Evolutionary conservation across 2,888 invertebrate genomes (phyloP).

Genomic region (Heteropelma amictum): DNA sequence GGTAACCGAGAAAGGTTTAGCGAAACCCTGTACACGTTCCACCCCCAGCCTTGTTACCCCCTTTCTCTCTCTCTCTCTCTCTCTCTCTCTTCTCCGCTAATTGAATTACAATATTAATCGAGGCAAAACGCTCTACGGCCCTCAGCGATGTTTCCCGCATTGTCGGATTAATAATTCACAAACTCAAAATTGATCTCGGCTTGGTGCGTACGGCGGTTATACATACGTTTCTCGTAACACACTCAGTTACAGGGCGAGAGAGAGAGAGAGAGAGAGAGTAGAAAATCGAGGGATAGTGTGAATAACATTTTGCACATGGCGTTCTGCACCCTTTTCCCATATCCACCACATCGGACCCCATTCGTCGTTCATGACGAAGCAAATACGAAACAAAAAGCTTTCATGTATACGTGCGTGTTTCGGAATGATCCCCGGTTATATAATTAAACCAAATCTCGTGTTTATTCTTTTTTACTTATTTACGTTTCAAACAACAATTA

Average conservation of each 20-base stretch:
- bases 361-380: not conserved
- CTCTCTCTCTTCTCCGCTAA: constrained; percentile 52
- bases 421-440: constrained; percentile 11
- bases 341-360: not conserved
- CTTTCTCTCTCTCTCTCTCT: constrained; percentile 24
- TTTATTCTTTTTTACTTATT: constrained; percentile 40
- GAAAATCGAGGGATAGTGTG: not conserved
- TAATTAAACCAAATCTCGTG: not conserved
- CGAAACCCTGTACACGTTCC: constrained; percentile 18
- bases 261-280: not conserved
- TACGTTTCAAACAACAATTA: constrained; percentile 24
- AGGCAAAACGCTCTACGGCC: constrained; percentile 53
- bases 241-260: not conserved
- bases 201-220: constrained; percentile 25
- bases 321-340: constrained; percentile 25
- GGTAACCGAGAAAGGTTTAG: constrained; percentile 37
- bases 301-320: constrained; percentile 10
- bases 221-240: constrained; percentile 24
- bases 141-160: constrained; percentile 55
- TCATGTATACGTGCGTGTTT: not conserved
- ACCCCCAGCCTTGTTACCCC: not conserved
- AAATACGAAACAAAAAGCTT: constrained; percentile 2
- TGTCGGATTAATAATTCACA: constrained; percentile 61
- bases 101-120: constrained; percentile 63
- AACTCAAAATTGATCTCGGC: constrained; percentile 55